These are phyloP conservation scores for Linyphia triangularis DNA, from an alignment of 2,888 invertebrate genomes.

Conservation along the genomic window DNA sequence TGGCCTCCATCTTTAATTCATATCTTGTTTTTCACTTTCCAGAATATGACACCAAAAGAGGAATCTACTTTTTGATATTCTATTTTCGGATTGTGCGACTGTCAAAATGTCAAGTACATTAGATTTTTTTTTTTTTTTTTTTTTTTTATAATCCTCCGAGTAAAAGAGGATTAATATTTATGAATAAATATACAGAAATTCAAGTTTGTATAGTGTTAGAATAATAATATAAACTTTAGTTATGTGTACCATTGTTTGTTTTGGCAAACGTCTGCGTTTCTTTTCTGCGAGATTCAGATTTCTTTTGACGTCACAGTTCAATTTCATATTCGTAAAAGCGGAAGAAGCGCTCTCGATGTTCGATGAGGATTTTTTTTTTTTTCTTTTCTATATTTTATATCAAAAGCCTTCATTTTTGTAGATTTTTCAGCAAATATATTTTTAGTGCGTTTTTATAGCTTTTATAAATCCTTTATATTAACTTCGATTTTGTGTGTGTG, in stretches of 20 bases:
- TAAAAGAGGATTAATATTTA: not conserved
- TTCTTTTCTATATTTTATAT: too few species aligned
- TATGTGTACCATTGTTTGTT: constrained; percentile 5
- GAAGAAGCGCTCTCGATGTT: too few species aligned
- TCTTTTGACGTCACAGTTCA: constrained; percentile 7
- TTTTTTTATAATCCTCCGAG: constrained; percentile 22
- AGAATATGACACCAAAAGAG: constrained; percentile 8
- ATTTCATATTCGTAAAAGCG: not conserved
- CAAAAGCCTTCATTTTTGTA: too few species aligned
- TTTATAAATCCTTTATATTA: too few species aligned
- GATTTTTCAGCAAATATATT: too few species aligned
- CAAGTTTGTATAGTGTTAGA: not conserved
- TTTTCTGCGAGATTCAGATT: not conserved
- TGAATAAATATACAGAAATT: constrained; percentile 1
- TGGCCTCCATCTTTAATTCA: constrained; percentile 57
- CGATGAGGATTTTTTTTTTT: too few species aligned
- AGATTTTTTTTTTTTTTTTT: not conserved
- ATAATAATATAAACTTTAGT: not conserved
- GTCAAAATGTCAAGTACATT: constrained; percentile 20
- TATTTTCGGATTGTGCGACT: constrained; percentile 26
- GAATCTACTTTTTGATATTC: constrained; percentile 15
- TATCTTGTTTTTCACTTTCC: constrained; percentile 27
- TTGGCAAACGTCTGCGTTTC: constrained; percentile 16
- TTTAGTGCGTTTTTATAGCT: too few species aligned
- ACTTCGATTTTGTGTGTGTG: too few species aligned